Evolutionary conservation across 64 coral and sea anemone species (phyloP).

Genomic region (Dendronephthya gigantea): DNA sequence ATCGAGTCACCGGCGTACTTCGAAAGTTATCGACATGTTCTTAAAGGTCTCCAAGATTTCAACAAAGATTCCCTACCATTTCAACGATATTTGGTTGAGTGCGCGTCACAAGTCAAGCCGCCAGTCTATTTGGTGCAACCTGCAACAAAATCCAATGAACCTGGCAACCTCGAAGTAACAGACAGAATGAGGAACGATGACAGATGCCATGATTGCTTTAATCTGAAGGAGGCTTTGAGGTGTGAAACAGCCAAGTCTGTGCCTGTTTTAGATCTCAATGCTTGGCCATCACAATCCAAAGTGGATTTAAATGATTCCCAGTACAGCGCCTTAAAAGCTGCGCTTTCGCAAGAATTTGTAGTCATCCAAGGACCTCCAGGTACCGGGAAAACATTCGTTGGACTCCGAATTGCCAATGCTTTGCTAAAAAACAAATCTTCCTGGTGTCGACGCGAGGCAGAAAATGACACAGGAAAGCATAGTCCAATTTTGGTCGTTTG

Average conservation of each 20-base stretch:
- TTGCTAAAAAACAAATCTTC: slow-evolving; percentile 39
- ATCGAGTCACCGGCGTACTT: slow-evolving; percentile 46
- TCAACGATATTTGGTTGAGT: slow-evolving; percentile 50
- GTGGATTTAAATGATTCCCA: slow-evolving; percentile 26
- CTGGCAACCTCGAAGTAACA: slow-evolving; percentile 25
- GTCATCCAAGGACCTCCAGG: slow-evolving; percentile 38
- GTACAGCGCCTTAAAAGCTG: slow-evolving; percentile 20
- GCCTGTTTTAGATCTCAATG: background rate
- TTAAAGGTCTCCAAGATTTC: slow-evolving; percentile 31
- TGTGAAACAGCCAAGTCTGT: background rate
- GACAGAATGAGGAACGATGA: background rate
- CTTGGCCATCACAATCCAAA: slow-evolving; percentile 1
- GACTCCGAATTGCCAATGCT: slow-evolving; percentile 44
- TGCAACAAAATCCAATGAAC: background rate
- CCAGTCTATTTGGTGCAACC: slow-evolving; percentile 39
- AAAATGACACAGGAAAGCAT: background rate
- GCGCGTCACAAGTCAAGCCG: slow-evolving; percentile 37
- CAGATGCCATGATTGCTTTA: background rate
- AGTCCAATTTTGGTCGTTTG: slow-evolving; percentile 54
- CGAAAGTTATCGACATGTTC: slow-evolving; percentile 46
- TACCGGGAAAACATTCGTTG: slow-evolving; percentile 60
- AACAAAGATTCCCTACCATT: slow-evolving; percentile 30
- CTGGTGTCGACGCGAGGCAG: slow-evolving; percentile 4
- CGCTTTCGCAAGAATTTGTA: slow-evolving; percentile 34
- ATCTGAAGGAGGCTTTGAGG: background rate